These are phyloP conservation scores for Pocota personata DNA, from an alignment of 2,888 invertebrate genomes.

Conservation along the genomic window DNA sequence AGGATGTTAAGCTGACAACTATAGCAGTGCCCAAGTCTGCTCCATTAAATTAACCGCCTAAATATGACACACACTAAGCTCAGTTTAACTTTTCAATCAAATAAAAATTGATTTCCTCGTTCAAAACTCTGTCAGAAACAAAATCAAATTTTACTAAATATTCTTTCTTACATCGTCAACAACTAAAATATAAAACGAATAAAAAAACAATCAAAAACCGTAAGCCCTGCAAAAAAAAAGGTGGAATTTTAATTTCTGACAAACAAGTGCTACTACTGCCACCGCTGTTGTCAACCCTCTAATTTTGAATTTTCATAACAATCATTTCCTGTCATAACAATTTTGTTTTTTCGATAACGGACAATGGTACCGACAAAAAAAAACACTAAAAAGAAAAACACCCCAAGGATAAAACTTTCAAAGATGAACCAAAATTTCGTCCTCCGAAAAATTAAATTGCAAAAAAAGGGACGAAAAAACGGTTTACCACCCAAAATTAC, in stretches of 20 bases:
- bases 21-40: no score
- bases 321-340: slow-evolving; percentile 72
- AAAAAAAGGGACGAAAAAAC: slow-evolving; percentile 27
- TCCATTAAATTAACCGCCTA: no score
- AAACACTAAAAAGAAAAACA: slow-evolving; percentile 14
- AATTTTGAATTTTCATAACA: slow-evolving; percentile 65
- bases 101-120: no score
- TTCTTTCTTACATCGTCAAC: not conserved
- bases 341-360: slow-evolving; percentile 50
- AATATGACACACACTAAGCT: no score
- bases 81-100: no score
- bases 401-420: slow-evolving; percentile 44
- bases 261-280: slow-evolving; percentile 52
- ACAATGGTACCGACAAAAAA: slow-evolving; percentile 26
- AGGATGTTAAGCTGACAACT: no score
- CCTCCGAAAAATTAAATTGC: slow-evolving; percentile 22
- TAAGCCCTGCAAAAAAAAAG: not conserved
- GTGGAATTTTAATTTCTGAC: slow-evolving; percentile 57
- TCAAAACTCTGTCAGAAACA: no score
- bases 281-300: slow-evolving; percentile 31
- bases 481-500: slow-evolving; percentile 59
- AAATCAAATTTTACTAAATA: not conserved
- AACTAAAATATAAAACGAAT: not conserved
- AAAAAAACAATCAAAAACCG: slow-evolving; percentile 39
- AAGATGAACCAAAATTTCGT: slow-evolving; percentile 32